Evolutionary conservation across 1,140 invertebrate species (phyloP).

Genomic region (Sitodiplosis mosellana): DNA sequence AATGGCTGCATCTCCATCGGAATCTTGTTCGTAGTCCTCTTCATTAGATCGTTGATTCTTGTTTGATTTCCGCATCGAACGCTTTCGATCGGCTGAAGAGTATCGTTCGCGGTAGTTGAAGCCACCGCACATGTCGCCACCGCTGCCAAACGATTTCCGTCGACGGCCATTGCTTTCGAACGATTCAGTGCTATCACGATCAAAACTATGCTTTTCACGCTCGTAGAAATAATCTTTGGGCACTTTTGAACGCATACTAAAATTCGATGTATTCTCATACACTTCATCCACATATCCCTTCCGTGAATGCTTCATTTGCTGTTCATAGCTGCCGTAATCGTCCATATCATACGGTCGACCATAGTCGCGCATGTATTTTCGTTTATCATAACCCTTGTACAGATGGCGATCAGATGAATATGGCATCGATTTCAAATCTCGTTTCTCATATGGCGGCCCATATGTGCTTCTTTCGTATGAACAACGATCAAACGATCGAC

Average conservation of each 20-base stretch:
- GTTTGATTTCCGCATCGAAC: conserved; percentile 16
- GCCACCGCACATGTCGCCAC: conserved; percentile 20
- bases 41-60: conserved; percentile 13
- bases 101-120: conserved; percentile 20
- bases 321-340: conserved; percentile 7
- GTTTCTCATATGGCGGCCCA: conserved; percentile 22
- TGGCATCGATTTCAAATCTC: conserved; percentile 10
- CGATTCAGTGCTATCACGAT: conserved; percentile 23
- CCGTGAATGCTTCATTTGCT: conserved; percentile 3
- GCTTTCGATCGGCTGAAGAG: conserved; percentile 12
- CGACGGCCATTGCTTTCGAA: conserved; percentile 19
- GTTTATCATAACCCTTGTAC: conserved; percentile 9
- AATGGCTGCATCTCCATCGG: conserved; percentile 18
- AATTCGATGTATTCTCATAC: background rate
- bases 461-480: conserved; percentile 22
- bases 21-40: conserved; percentile 22
- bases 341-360: conserved; percentile 20
- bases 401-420: conserved; percentile 10
- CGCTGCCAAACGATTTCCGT: conserved; percentile 21
- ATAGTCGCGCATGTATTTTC: conserved; percentile 19
- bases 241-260: conserved; percentile 5
- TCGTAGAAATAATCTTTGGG: conserved; percentile 18
- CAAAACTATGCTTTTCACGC: conserved; percentile 19
- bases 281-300: conserved; percentile 21
- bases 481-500: conserved; percentile 19